phyloP scores from a whole-genome alignment of 2,797 vertebrate species.

The Phoeniculus purpureus region DNA sequence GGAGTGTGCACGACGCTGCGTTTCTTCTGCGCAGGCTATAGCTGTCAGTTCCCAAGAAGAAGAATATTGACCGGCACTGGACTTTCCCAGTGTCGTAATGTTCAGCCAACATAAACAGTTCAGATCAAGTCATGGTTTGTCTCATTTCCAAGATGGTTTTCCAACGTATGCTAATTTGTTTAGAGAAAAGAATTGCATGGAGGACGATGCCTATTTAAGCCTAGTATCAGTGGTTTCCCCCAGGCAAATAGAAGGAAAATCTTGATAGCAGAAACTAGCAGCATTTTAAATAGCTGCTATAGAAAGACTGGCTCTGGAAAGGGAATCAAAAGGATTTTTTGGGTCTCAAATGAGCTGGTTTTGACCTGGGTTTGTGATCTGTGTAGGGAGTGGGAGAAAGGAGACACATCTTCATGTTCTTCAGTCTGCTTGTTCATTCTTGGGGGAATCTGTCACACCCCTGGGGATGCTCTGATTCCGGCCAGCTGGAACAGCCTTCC shows the following conservation, averaged over 20 bases:
- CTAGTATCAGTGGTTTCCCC: slow-evolving; percentile 36
- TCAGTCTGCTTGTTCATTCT: slow-evolving; percentile 68
- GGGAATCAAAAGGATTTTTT: slow-evolving; percentile 30
- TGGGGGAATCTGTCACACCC: slow-evolving; percentile 70
- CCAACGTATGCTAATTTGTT: slow-evolving; percentile 48
- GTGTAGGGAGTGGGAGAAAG: slow-evolving; percentile 45
- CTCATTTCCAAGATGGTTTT: slow-evolving; percentile 53
- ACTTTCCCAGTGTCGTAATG: slow-evolving; percentile 49
- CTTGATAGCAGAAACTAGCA: neutral
- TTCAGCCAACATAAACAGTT: slow-evolving; percentile 46
- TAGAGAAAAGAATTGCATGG: slow-evolving; percentile 17
- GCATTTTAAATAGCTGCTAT: neutral
- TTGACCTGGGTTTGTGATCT: slow-evolving; percentile 46
- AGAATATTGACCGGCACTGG: slow-evolving; percentile 31
- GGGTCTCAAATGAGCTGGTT: neutral
- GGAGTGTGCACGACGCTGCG: neutral
- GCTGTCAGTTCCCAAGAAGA: slow-evolving; percentile 43
- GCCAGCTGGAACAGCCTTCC: slow-evolving; percentile 64
- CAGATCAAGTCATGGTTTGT: slow-evolving; percentile 10
- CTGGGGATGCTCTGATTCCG: slow-evolving; percentile 59
- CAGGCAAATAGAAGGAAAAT: slow-evolving; percentile 18
- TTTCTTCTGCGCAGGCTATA: slow-evolving; percentile 47
- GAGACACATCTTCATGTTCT: slow-evolving; percentile 68
- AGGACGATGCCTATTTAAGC: slow-evolving; percentile 25
- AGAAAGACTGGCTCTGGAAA: slow-evolving; percentile 20